Evolutionary conservation across 2,888 invertebrate genomes (phyloP).

Genomic region (Caenorhabditis doughertyi): DNA sequence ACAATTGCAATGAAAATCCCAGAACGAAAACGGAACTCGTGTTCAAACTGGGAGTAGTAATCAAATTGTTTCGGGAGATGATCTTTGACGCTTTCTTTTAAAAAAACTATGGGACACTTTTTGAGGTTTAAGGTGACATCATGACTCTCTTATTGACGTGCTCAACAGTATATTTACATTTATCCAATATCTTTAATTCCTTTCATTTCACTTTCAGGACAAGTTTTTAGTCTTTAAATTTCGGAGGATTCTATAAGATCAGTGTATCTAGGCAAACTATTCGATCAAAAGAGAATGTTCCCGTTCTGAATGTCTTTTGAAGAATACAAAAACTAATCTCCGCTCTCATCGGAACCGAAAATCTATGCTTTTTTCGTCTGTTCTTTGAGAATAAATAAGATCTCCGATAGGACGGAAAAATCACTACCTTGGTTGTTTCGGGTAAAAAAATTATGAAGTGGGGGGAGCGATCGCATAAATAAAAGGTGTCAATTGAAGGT

Average conservation of each 20-base stretch:
- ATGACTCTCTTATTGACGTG: no score
- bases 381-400: neutral
- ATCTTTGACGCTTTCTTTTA: no score
- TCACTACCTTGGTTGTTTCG: neutral
- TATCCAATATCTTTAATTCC: no score
- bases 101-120: no score
- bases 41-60: no score
- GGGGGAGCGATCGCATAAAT: neutral
- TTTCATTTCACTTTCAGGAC: no score
- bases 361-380: neutral
- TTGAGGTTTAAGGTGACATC: no score
- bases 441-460: neutral
- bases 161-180: no score
- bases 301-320: neutral
- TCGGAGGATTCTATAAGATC: neutral
- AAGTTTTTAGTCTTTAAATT: neutral
- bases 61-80: no score
- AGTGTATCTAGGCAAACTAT: neutral
- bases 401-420: neutral
- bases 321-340: slow-evolving; percentile 2
- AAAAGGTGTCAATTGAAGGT: slow-evolving; percentile 2
- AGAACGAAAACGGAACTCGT: no score
- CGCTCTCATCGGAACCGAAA: slow-evolving; percentile 1
- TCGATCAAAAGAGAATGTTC: neutral
- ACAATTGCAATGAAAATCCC: no score